Evolutionary conservation across 2,113 vertebrate species (phyloP).

Genomic region (Benitochromis conjunctus): DNA sequence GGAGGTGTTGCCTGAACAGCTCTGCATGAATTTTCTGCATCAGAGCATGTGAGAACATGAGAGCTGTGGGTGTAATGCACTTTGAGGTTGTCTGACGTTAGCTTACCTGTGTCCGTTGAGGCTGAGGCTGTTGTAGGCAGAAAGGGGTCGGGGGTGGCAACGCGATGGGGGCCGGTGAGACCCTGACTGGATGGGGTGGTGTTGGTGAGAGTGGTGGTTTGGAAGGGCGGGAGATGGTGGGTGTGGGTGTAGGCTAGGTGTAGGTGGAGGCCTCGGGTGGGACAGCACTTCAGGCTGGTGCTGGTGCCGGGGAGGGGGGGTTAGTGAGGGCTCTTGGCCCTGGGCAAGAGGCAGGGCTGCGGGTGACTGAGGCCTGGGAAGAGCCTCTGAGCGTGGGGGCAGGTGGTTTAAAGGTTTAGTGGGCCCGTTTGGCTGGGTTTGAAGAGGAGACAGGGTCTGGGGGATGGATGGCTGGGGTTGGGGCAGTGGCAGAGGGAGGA

Average conservation of each 20-base stretch:
- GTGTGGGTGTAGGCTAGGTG: constrained; percentile 64
- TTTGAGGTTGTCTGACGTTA: background rate
- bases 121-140: constrained; percentile 86
- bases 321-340: constrained; percentile 64
- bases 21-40: background rate
- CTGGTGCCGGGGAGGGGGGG: constrained; percentile 62
- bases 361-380: constrained; percentile 53
- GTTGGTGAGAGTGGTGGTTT: constrained; percentile 66
- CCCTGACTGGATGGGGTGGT: constrained; percentile 71
- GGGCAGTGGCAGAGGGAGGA: constrained; percentile 34
- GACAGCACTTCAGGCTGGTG: constrained; percentile 54
- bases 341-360: constrained; percentile 70
- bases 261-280: constrained; percentile 50
- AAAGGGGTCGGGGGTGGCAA: constrained; percentile 77
- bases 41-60: background rate
- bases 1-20: background rate
- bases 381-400: constrained; percentile 54
- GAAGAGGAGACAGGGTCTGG: constrained; percentile 64
- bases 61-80: background rate
- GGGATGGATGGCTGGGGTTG: constrained; percentile 17
- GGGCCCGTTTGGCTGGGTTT: constrained; percentile 53
- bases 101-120: constrained; percentile 92
- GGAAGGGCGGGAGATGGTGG: constrained; percentile 76
- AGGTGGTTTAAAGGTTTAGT: constrained; percentile 44
- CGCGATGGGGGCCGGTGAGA: constrained; percentile 77